Base-by-base conservation (phyloP, 2,888 invertebrate species). In the Tigriopus californicus region DNA sequence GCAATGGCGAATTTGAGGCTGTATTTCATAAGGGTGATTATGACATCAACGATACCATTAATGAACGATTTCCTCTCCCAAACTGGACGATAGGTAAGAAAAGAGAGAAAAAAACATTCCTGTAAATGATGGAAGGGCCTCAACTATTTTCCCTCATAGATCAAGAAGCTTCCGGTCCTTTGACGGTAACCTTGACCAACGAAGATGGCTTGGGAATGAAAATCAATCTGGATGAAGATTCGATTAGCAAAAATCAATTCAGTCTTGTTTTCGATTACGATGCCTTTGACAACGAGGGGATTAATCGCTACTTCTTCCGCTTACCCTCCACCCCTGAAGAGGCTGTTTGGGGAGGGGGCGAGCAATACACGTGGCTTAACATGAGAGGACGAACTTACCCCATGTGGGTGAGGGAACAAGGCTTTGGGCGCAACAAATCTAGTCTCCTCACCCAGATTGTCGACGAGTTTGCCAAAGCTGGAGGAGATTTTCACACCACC, bases 361-460 rank as follows among this genome's bases (percentile, higher is more conserved):
- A 66, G 60, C 66, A 66, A 57, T 66, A 62, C 60, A 62, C 64
- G 0, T 64, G 64, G 58, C 62, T 66, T 13, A 63, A 66, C 51
- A 61, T 66, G 15, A 62, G 65, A 20, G 66, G 66, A 13, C 59
- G 62, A 1, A 61, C 65, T 48, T 66, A 62, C 20, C 65, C 66
- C 1, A 64, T 66, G 13, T 66, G 66, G 66, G 64, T 64, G 15
- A 60, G 64, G 41, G 66, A 66, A 44, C 66, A 66, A 62, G 66
- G 66, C 44, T 64, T 62, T 48, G 64, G 64, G 5, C 52, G 64
- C 49, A 63, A 64, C 46, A 46, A 49, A 48, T 63, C 63, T 2
- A 61, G 60, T 53, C 48, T 52, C 6, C 44, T 64, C 4, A 62
- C 63, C 2, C 60, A 62, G 41, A 49, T 64, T 12, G 58, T 64